A percentile compares a stretch with the other conserved stretches of the same genome.
Evolutionary conservation across 2,113 vertebrate genomes (phyloP).

Genomic region (Typhlomys cinereus): DNA sequence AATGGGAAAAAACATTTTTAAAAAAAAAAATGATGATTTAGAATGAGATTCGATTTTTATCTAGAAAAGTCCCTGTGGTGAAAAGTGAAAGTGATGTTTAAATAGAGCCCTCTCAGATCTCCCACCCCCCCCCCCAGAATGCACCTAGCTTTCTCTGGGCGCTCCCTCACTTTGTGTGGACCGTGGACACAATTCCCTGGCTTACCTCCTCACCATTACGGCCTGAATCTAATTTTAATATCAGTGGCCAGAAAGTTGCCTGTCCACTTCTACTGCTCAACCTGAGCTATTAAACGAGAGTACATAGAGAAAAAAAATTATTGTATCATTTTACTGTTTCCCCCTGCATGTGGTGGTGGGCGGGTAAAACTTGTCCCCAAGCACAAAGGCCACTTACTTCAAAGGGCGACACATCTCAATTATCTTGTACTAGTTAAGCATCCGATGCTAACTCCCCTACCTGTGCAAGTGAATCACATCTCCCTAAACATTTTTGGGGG

Average conservation of each 20-base stretch:
- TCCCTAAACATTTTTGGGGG: neutral
- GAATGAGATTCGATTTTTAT: conserved; percentile 68
- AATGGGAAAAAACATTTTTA: conserved; percentile 59
- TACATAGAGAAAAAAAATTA: conserved; percentile 6
- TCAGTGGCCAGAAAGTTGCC: conserved; percentile 51
- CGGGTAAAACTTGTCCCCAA: neutral
- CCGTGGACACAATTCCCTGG: conserved; percentile 35
- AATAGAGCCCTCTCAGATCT: conserved; percentile 62
- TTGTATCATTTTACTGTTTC: too few relatives aligned
- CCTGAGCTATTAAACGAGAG: conserved; percentile 49
- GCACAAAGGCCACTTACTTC: neutral
- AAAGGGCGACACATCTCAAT: neutral
- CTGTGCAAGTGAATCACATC: neutral
- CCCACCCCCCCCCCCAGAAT: conserved; percentile 57
- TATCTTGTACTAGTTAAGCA: neutral
- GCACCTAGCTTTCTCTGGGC: conserved; percentile 2
- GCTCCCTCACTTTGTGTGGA: conserved; percentile 38
- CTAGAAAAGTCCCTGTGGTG: conserved; percentile 66
- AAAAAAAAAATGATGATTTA: conserved; percentile 66
- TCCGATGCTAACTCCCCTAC: neutral
- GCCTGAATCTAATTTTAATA: conserved; percentile 72
- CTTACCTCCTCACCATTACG: neutral
- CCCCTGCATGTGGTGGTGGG: neutral
- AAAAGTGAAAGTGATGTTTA: conserved; percentile 68
- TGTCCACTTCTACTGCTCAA: conserved; percentile 49